A percentile compares a stretch with the other conserved stretches of the same genome.
Conservation (phyloP, 2,113 vertebrate genomes). For the Apodemus speciosus region DNA sequence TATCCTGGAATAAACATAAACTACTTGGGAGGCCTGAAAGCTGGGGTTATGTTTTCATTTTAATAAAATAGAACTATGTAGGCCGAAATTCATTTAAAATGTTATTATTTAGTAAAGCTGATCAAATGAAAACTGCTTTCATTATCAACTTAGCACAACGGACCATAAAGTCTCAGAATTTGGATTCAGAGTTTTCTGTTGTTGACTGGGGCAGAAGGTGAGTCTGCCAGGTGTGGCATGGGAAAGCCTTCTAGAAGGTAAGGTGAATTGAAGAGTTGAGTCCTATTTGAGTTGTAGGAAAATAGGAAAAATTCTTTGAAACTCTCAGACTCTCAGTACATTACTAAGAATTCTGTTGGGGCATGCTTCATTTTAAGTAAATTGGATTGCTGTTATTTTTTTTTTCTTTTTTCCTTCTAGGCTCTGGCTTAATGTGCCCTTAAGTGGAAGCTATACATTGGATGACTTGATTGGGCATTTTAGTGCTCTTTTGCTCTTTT, state of each 20-base stretch:
- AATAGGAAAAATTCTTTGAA: conserved; percentile 32
- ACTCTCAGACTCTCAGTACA: background rate
- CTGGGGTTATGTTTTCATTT: conserved; percentile 57
- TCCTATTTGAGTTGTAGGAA: conserved; percentile 11
- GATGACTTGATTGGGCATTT: background rate
- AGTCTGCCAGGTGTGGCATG: background rate
- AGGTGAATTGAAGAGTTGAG: background rate
- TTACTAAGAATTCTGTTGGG: conserved; percentile 38
- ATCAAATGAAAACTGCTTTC: conserved; percentile 52
- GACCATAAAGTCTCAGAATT: conserved; percentile 3
- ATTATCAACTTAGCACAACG: conserved; percentile 55
- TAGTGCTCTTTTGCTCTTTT: conserved; percentile 46
- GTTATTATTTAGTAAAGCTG: conserved; percentile 20
- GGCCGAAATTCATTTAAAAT: conserved; percentile 39
- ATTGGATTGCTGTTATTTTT: background rate
- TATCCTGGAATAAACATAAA: conserved; percentile 49
- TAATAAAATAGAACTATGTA: conserved; percentile 56
- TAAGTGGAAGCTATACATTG: background rate
- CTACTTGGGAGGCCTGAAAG: background rate
- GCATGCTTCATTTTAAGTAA: conserved; percentile 30
- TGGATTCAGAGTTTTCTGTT: conserved; percentile 29
- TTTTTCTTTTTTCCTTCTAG: background rate
- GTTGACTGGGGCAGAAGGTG: conserved; percentile 27
- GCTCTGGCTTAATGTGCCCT: background rate
- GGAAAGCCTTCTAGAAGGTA: background rate